A percentile compares a stretch with the other conserved stretches of the same genome.
Conservation (phyloP, 1,140 invertebrate genomes). For the Lanistes nyassanus region DNA sequence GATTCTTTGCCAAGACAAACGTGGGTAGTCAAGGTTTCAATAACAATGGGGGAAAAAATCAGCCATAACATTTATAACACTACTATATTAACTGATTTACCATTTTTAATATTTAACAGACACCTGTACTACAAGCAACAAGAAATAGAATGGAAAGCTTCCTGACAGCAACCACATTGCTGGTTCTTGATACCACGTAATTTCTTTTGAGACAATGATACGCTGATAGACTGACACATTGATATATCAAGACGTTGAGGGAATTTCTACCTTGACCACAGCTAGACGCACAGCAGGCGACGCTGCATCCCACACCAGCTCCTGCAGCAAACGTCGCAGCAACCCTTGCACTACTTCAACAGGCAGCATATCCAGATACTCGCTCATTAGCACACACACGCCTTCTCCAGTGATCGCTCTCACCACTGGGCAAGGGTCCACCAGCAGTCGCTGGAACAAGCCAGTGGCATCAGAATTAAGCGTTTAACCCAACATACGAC, state of each 20-base stretch:
- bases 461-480: neutral
- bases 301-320: conserved; percentile 59
- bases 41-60: no score
- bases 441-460: conserved; percentile 54
- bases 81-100: no score
- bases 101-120: neutral
- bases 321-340: conserved; percentile 57
- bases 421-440: conserved; percentile 59
- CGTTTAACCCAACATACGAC: neutral
- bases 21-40: no score
- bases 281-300: conserved; percentile 63
- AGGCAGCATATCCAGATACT: conserved; percentile 66
- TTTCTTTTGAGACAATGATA: neutral
- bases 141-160: neutral
- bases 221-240: neutral
- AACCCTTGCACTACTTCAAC: conserved; percentile 53
- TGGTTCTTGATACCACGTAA: no score
- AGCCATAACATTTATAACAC: no score
- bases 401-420: conserved; percentile 49
- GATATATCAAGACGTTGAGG: neutral
- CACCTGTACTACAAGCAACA: no score
- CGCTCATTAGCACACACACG: conserved; percentile 58
- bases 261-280: conserved; percentile 61
- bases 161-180: no score
- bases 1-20: no score